A percentile compares a stretch with the other conserved stretches of the same genome.
Conservation (phyloP, 2,888 invertebrate species). For the Tenthredo distinguenda region DNA sequence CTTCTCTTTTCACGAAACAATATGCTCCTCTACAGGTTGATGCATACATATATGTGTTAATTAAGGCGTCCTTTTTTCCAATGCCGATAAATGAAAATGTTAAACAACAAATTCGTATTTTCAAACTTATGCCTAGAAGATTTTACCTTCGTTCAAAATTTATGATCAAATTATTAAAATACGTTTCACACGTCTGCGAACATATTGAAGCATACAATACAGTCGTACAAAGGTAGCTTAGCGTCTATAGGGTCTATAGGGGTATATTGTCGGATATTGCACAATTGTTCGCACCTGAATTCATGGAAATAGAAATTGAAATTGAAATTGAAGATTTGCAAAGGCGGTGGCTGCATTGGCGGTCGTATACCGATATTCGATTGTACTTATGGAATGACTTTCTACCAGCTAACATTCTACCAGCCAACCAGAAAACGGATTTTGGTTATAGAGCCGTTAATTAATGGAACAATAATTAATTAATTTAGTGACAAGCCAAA, state of each 20-base stretch:
- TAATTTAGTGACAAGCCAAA: background rate
- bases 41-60: too few relatives aligned
- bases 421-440: background rate
- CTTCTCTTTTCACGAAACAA: background rate
- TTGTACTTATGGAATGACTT: background rate
- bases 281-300: slow-evolving; percentile 2
- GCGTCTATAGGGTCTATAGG: background rate
- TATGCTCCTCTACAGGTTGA: too few relatives aligned
- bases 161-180: background rate
- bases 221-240: background rate
- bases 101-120: too few relatives aligned
- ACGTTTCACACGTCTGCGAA: background rate
- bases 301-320: background rate
- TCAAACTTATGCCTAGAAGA: background rate
- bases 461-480: background rate
- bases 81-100: too few relatives aligned
- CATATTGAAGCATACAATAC: background rate
- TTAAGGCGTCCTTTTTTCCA: too few relatives aligned
- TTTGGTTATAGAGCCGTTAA: background rate
- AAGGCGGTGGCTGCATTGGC: background rate
- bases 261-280: background rate
- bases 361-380: background rate
- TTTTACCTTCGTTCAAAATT: background rate
- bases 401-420: background rate
- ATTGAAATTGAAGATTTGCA: background rate